Conservation (phyloP, 2,888 invertebrate genomes). For the Catocala nupta region DNA sequence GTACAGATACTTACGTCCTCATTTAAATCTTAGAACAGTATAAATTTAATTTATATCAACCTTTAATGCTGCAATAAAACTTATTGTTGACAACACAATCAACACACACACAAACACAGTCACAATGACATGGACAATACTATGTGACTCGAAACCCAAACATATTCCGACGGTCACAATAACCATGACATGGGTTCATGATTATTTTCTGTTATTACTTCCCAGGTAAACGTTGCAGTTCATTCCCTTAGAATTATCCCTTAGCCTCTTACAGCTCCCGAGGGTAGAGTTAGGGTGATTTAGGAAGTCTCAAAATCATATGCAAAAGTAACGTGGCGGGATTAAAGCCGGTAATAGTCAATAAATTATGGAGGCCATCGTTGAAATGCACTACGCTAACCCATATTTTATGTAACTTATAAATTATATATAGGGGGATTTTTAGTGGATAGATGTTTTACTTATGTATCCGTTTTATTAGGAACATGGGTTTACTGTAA, state of each 20-base stretch:
- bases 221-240: conserved; percentile 36
- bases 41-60: no score
- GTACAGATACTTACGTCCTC: no score
- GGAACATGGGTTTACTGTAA: no score
- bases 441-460: conserved; percentile 2
- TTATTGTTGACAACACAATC: no score
- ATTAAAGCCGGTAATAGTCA: conserved; percentile 19
- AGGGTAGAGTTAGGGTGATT: conserved; percentile 34
- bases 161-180: neutral
- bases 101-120: no score
- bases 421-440: conserved; percentile 1
- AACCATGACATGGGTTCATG: conserved; percentile 2
- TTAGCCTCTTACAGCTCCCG: conserved; percentile 39
- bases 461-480: neutral
- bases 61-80: no score
- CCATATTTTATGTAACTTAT: conserved; percentile 11
- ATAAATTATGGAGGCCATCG: conserved; percentile 17
- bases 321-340: conserved; percentile 18
- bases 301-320: conserved; percentile 24
- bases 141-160: neutral
- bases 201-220: conserved; percentile 26
- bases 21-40: no score
- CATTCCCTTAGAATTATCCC: conserved; percentile 39
- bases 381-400: conserved; percentile 13
- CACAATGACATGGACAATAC: neutral